Percentiles rank a stretch among this genome's conserved stretches.
Conservation (phyloP, 2,113 vertebrate species). For the Tragelaphus strepsiceros region DNA sequence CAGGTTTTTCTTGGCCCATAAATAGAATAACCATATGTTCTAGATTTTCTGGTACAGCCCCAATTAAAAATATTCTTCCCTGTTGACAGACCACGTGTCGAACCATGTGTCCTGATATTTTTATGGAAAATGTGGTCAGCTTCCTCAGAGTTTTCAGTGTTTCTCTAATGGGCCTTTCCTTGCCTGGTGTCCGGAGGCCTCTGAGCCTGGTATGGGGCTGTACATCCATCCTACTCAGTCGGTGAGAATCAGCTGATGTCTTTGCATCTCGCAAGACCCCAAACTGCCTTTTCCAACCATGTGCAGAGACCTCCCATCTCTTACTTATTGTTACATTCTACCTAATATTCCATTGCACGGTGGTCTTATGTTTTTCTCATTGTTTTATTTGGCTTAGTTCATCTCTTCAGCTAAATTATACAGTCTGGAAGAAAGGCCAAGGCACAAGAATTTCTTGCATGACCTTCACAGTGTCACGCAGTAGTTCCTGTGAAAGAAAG, state of each 20-base stretch:
- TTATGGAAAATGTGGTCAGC: conserved; percentile 48
- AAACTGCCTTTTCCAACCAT: neutral
- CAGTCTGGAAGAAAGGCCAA: neutral
- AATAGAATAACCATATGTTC: conserved; percentile 62
- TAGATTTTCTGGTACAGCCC: conserved; percentile 60
- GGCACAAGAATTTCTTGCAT: neutral
- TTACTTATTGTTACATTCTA: neutral
- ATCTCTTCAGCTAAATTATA: neutral
- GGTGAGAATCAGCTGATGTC: neutral
- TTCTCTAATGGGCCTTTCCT: neutral
- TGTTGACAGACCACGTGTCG: conserved; percentile 67
- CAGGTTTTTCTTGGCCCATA: conserved; percentile 55
- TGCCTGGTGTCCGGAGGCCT: neutral
- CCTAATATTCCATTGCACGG: neutral
- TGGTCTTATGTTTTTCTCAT: neutral
- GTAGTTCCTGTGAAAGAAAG: neutral
- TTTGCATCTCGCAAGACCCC: neutral
- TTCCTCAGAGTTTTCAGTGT: neutral
- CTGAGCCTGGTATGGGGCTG: neutral
- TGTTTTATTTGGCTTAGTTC: neutral
- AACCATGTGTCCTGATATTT: conserved; percentile 59
- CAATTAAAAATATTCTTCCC: conserved; percentile 64
- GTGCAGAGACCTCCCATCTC: neutral
- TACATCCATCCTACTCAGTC: neutral
- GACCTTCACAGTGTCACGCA: neutral